Conservation (phyloP, 2,888 invertebrate species). For the Stictocephala bisonia region DNA sequence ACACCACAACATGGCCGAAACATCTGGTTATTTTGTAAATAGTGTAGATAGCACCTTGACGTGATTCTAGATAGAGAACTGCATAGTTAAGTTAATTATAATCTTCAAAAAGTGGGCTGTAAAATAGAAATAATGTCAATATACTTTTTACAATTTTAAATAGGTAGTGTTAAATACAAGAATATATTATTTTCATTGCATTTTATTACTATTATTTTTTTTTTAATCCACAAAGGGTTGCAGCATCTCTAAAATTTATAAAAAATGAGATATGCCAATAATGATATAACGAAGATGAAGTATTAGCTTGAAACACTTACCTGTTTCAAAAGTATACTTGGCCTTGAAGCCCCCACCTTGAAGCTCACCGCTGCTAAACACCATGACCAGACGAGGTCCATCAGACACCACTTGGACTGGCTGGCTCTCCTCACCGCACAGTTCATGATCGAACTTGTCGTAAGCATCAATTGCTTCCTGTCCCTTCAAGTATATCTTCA, state of each 20-base stretch:
- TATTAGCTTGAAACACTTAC: constrained; percentile 64
- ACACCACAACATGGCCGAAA: no score
- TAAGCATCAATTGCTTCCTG: constrained; percentile 93
- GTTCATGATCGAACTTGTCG: constrained; percentile 92
- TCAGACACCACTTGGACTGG: constrained; percentile 77
- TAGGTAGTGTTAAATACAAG: not conserved
- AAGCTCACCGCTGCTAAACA: constrained; percentile 92
- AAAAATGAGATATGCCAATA: constrained; percentile 26
- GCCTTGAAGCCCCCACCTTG: constrained; percentile 94
- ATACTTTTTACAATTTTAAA: not conserved
- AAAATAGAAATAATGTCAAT: not conserved
- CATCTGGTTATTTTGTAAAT: no score
- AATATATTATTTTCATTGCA: not conserved
- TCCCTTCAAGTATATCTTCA: constrained; percentile 91
- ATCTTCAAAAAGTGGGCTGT: not conserved
- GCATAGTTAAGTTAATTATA: not conserved
- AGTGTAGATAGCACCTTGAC: no score
- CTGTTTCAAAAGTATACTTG: constrained; percentile 85
- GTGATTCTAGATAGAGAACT: not conserved
- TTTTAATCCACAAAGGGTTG: not conserved
- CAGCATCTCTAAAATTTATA: not conserved
- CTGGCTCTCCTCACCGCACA: constrained; percentile 84
- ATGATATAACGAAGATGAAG: constrained; percentile 29
- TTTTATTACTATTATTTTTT: constrained; percentile 14
- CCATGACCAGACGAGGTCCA: constrained; percentile 93